These are phyloP conservation scores for Hypsibius dujardini DNA, from an alignment of 1,140 invertebrate genomes.

Conservation along the genomic window DNA sequence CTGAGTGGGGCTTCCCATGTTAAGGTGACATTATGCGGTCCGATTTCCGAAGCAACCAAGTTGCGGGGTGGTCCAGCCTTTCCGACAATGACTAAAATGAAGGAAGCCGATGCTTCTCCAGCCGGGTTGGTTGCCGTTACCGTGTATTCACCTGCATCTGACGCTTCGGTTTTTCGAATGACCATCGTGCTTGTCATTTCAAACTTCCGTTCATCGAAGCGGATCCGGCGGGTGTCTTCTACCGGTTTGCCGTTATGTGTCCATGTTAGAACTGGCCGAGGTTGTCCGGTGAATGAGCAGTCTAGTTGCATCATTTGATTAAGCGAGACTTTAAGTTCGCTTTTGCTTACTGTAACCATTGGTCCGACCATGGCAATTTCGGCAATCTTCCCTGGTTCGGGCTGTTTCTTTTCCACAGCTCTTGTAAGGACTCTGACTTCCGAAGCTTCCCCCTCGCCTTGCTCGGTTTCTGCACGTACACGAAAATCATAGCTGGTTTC, in stretches of 20 bases:
- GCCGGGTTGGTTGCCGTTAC: conserved; percentile 35
- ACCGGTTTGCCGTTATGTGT: background rate
- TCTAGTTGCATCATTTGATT: conserved; percentile 12
- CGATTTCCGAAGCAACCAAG: conserved; percentile 72
- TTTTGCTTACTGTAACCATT: background rate
- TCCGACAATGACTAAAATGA: conserved; percentile 38
- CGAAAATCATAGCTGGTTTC: conserved; percentile 11
- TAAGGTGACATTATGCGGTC: conserved; percentile 82
- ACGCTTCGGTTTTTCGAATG: conserved; percentile 27
- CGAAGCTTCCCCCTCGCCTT: background rate
- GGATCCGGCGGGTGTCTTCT: background rate
- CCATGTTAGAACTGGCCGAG: background rate
- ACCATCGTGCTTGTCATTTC: conserved; percentile 29
- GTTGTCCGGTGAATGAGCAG: background rate
- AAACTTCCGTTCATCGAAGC: background rate
- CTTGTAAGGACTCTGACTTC: background rate
- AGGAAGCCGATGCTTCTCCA: conserved; percentile 34
- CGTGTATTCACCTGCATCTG: conserved; percentile 33
- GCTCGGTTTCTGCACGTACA: background rate
- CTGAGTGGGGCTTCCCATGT: conserved; percentile 94
- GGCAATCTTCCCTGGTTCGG: background rate
- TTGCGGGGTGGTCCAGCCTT: conserved; percentile 17
- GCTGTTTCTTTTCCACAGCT: conserved; percentile 18
- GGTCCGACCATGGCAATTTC: background rate
- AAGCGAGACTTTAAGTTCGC: background rate